Percentiles rank a stretch among this genome's conserved stretches.
Conservation (phyloP, 53 echinoderm and acorn worm genomes). For the Hippasteria phrygiana region DNA sequence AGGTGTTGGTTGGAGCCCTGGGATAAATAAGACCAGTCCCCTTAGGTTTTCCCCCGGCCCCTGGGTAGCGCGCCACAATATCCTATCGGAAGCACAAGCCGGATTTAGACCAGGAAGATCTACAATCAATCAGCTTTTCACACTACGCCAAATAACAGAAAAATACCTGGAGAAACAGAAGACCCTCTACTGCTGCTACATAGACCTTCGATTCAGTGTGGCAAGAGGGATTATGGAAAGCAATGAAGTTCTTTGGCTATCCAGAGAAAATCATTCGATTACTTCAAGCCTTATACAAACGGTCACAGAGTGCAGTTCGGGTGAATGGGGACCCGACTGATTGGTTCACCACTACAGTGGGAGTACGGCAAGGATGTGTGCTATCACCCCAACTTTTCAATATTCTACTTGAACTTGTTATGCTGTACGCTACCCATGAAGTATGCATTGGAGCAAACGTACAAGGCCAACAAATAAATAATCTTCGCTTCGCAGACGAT, state of each 20-base stretch:
- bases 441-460: background rate
- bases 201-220: constrained; percentile 17
- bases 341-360: constrained; percentile 15
- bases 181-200: constrained; percentile 16
- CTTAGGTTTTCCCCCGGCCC: too few relatives aligned
- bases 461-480: constrained; percentile 1
- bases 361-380: too few relatives aligned
- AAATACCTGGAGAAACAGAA: constrained; percentile 33
- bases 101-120: constrained; percentile 24
- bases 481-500: constrained; percentile 21
- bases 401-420: too few relatives aligned
- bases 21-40: too few relatives aligned
- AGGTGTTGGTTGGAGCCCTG: too few relatives aligned
- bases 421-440: background rate
- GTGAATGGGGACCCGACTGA: background rate
- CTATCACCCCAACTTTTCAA: too few relatives aligned
- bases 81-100: constrained; percentile 24
- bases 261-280: too few relatives aligned
- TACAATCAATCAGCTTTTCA: constrained; percentile 20
- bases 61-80: too few relatives aligned
- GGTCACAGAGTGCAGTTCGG: constrained; percentile 4
- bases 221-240: too few relatives aligned
- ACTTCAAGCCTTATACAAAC: too few relatives aligned
- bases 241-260: too few relatives aligned
- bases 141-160: constrained; percentile 41